These are phyloP conservation scores for Paramormyrops kingsleyae DNA, from an alignment of 2,113 vertebrate genomes.

Conservation along the genomic window DNA sequence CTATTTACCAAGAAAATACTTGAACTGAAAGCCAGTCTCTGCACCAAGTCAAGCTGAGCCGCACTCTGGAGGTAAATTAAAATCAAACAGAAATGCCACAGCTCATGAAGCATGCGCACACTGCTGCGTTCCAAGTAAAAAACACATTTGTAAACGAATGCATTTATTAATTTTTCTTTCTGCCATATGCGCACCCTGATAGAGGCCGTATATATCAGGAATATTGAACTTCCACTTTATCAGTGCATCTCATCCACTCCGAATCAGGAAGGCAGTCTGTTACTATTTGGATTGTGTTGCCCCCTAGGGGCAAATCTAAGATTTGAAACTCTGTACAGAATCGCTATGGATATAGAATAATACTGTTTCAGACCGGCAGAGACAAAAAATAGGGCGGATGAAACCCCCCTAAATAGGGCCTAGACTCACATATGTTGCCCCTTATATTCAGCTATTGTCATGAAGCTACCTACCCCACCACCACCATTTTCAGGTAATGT, in stretches of 20 bases:
- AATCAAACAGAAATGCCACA: constrained; percentile 1
- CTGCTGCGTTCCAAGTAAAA: neutral
- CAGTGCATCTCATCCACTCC: neutral
- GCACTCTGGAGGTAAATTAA: constrained; percentile 11
- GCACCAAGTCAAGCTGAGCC: neutral
- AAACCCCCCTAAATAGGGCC: neutral
- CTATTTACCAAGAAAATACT: constrained; percentile 17
- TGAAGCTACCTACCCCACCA: neutral
- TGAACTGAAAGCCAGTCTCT: neutral
- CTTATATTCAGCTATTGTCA: neutral
- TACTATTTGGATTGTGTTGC: neutral
- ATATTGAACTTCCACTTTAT: neutral
- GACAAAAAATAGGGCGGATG: neutral
- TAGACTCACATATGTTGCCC: neutral
- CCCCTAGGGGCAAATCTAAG: neutral
- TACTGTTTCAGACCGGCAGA: neutral
- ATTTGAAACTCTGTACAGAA: neutral
- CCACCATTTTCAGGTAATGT: neutral
- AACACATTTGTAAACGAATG: constrained; percentile 1
- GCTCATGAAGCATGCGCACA: neutral
- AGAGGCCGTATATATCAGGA: neutral
- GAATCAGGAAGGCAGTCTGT: neutral
- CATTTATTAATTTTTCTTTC: neutral
- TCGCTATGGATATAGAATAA: neutral
- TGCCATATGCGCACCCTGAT: neutral